Conservation (phyloP, 2,797 vertebrate genomes). For the Pseudochromis fuscus region DNA sequence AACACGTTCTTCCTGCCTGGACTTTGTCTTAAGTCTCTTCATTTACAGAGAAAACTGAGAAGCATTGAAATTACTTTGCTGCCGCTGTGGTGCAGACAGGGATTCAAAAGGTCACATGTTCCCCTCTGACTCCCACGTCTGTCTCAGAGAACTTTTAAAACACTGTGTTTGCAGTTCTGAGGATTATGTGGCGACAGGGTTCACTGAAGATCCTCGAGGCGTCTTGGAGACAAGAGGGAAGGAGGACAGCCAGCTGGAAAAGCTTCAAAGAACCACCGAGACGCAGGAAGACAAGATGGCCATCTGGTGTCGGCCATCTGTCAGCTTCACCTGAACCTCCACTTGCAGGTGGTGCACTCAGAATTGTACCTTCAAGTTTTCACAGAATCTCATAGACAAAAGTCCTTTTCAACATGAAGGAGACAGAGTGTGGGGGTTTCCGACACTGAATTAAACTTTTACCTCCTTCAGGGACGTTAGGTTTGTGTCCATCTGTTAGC, state of each 20-base stretch:
- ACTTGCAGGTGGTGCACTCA: neutral
- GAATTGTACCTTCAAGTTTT: no score
- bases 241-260: slow-evolving; percentile 60
- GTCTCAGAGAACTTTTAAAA: no score
- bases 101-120: neutral
- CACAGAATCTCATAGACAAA: neutral
- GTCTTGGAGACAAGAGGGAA: slow-evolving; percentile 37
- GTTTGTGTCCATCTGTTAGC: no score
- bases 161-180: slow-evolving; percentile 12
- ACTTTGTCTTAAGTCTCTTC: neutral
- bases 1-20: neutral
- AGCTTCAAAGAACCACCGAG: slow-evolving; percentile 53
- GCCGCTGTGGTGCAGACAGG: neutral
- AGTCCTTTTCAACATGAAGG: slow-evolving; percentile 2
- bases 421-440: neutral
- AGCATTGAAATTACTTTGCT: neutral
- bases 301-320: slow-evolving; percentile 57
- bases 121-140: neutral
- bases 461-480: no score
- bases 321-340: slow-evolving; percentile 26
- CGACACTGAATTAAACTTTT: no score
- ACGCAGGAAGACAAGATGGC: slow-evolving; percentile 36
- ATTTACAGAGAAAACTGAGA: neutral
- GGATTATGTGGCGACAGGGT: slow-evolving; percentile 32
- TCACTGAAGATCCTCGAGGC: slow-evolving; percentile 17